Percentiles rank a stretch among this genome's conserved stretches.
These are phyloP conservation scores for Pandemis heparana DNA, from an alignment of 2,888 invertebrate species.

Conservation along the genomic window DNA sequence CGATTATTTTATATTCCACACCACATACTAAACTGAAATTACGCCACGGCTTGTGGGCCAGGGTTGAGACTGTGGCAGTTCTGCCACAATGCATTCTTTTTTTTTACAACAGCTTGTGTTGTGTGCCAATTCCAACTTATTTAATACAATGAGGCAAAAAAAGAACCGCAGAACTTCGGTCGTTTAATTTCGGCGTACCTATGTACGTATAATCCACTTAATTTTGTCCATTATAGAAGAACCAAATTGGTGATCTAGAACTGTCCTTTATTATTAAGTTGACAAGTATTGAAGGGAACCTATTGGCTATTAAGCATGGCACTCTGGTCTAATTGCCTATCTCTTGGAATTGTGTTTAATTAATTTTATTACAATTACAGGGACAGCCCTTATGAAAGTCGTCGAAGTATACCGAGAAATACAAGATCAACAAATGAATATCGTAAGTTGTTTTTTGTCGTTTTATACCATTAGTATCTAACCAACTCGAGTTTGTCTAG, in stretches of 20 bases:
- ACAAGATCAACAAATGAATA: conserved; percentile 97
- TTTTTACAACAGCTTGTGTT: neutral
- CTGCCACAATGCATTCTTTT: neutral
- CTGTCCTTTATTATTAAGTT: neutral
- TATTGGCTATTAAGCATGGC: neutral
- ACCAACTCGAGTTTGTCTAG: conserved; percentile 30
- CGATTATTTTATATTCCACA: neutral
- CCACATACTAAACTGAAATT: neutral
- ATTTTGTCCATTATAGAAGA: neutral
- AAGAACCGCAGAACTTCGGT: neutral
- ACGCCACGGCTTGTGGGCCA: neutral
- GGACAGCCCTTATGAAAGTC: conserved; percentile 95
- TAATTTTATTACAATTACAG: conserved; percentile 77
- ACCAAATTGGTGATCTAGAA: neutral
- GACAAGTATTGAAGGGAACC: neutral
- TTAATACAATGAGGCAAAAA: neutral
- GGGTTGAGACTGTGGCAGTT: neutral
- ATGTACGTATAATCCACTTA: neutral
- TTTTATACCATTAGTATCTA: conserved; percentile 13
- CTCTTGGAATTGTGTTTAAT: neutral
- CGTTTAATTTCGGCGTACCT: neutral
- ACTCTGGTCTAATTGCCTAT: neutral
- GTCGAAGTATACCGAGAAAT: conserved; percentile 97
- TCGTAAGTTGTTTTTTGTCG: conserved; percentile 88
- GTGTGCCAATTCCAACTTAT: neutral